These are phyloP conservation scores for Hemitrygon akajei DNA, from an alignment of 2,797 vertebrate genomes.

Conservation along the genomic window DNA sequence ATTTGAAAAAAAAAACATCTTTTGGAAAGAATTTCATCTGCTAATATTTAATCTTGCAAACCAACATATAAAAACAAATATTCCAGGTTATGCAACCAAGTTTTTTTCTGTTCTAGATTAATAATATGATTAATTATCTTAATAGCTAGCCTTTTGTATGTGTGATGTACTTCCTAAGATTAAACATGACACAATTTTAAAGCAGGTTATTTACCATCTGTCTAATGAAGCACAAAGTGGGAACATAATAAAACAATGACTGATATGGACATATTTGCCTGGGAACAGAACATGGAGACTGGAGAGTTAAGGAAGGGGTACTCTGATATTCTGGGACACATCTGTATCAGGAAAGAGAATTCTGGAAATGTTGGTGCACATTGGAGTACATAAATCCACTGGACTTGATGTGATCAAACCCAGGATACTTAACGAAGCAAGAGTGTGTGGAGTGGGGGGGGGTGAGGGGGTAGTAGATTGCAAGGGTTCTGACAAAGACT, in stretches of 20 bases:
- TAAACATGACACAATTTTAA: background rate
- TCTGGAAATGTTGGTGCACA: no score
- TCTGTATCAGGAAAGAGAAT: no score
- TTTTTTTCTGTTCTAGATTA: background rate
- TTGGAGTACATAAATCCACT: no score
- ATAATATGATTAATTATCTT: background rate
- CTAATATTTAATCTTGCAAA: background rate
- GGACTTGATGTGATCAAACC: no score
- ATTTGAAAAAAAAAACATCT: background rate
- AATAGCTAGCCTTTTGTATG: background rate
- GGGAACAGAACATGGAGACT: no score
- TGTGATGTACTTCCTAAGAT: background rate
- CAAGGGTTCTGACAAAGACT: no score
- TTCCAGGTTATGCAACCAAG: background rate
- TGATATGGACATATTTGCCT: background rate
- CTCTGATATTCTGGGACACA: no score
- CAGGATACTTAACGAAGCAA: no score
- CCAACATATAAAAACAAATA: background rate
- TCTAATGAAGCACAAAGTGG: background rate
- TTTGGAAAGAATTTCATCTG: background rate
- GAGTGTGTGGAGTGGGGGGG: background rate
- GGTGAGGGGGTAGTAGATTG: no score
- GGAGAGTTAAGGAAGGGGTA: no score
- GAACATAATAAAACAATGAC: background rate
- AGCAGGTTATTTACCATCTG: background rate